phyloP scores from a whole-genome alignment of 2,888 invertebrate genomes.

The Drosophila nigricruria region DNA sequence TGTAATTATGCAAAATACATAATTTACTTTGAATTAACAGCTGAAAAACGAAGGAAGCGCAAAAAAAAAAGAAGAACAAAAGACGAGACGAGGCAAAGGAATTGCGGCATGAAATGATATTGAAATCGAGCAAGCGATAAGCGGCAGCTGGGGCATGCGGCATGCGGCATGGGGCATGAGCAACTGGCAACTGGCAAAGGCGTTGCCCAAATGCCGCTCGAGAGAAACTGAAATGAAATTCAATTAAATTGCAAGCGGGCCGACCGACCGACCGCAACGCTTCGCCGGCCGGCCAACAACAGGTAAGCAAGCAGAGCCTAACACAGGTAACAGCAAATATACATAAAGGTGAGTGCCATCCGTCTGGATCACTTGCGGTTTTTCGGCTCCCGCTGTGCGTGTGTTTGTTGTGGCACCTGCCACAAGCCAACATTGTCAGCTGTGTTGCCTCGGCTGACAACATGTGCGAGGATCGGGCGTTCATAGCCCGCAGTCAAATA shows the following conservation, averaged over 20 bases:
- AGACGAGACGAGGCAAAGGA: slow-evolving; percentile 16
- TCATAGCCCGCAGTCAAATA: slow-evolving; percentile 49
- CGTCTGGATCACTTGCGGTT: slow-evolving; percentile 57
- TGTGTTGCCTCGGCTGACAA: slow-evolving; percentile 57
- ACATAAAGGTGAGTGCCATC: slow-evolving; percentile 48
- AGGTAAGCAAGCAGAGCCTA: slow-evolving; percentile 52
- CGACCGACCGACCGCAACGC: slow-evolving; percentile 65
- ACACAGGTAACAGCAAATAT: slow-evolving; percentile 25
- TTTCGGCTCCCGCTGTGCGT: slow-evolving; percentile 24
- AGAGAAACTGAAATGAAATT: slow-evolving; percentile 71
- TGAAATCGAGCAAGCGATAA: slow-evolving; percentile 61
- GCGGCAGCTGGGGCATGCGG: slow-evolving; percentile 23
- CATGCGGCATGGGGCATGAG: slow-evolving; percentile 6
- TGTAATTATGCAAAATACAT: slow-evolving; percentile 80
- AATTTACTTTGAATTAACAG: slow-evolving; percentile 80
- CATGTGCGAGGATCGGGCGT: slow-evolving; percentile 58
- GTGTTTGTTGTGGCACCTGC: slow-evolving; percentile 68
- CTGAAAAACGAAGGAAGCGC: slow-evolving; percentile 64
- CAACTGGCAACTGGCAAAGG: slow-evolving; percentile 46
- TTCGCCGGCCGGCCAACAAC: slow-evolving; percentile 51
- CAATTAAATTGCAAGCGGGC: slow-evolving; percentile 72
- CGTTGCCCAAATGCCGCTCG: slow-evolving; percentile 73
- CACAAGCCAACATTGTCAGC: slow-evolving; percentile 69
- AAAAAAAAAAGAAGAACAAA: slow-evolving; percentile 15
- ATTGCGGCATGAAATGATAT: slow-evolving; percentile 51